These are phyloP conservation scores for Polyommatus iphigenia DNA, from an alignment of 2,888 invertebrate genomes.

Conservation along the genomic window DNA sequence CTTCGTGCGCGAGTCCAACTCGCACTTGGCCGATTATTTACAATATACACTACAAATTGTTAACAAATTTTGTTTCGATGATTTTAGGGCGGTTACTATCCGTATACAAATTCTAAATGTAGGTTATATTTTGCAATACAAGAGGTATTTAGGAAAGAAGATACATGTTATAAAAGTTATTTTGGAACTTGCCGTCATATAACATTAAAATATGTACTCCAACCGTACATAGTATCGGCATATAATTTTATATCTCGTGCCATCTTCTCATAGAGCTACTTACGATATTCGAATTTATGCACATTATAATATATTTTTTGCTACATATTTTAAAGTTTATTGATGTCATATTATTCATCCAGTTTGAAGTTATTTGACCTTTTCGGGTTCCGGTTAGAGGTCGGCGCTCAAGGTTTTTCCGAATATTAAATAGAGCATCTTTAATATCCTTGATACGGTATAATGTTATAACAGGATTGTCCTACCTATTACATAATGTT, in stretches of 20 bases:
- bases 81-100: no score
- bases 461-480: slow-evolving; percentile 9
- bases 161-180: no score
- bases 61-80: no score
- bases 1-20: no score
- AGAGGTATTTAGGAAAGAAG: no score
- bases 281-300: slow-evolving; percentile 5
- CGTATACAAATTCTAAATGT: no score
- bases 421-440: slow-evolving; percentile 41
- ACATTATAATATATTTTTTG: slow-evolving; percentile 21
- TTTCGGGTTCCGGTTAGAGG: slow-evolving; percentile 43
- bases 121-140: no score
- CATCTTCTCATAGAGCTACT: background rate
- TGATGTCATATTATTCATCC: slow-evolving; percentile 33
- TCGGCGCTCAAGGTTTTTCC: slow-evolving; percentile 40
- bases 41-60: no score
- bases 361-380: slow-evolving; percentile 39
- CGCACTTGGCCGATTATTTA: no score
- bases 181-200: no score
- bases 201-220: no score
- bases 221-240: background rate
- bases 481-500: background rate
- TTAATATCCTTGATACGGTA: slow-evolving; percentile 31
- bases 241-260: background rate
- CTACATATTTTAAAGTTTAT: slow-evolving; percentile 29